Percentiles rank a stretch among this genome's conserved stretches.
Evolutionary conservation across 1,140 invertebrate genomes (phyloP).

Genomic region (Goniozus legneri): DNA sequence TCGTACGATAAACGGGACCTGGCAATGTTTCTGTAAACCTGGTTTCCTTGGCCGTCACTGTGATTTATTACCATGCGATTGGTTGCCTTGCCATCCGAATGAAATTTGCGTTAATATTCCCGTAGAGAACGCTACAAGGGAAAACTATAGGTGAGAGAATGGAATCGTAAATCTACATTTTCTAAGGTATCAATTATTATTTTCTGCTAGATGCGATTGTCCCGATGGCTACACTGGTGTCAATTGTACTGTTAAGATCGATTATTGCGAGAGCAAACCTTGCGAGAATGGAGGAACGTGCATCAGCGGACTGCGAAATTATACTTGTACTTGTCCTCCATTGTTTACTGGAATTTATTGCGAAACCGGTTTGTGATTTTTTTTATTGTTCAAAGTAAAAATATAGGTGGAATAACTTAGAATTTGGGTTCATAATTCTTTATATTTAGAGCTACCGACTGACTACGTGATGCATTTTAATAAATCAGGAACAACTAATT

Average conservation of each 20-base stretch:
- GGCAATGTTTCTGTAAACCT: constrained; percentile 58
- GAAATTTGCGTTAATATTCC: constrained; percentile 55
- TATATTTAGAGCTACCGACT: constrained; percentile 41
- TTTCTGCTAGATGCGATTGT: constrained; percentile 53
- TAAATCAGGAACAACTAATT: constrained; percentile 56
- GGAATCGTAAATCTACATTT: not conserved
- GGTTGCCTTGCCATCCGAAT: constrained; percentile 53
- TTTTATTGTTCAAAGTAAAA: not conserved
- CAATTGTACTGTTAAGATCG: constrained; percentile 45
- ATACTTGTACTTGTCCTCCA: constrained; percentile 43
- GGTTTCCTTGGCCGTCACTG: constrained; percentile 60
- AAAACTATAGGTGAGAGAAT: constrained; percentile 39
- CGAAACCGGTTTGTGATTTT: constrained; percentile 37
- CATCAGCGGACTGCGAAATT: constrained; percentile 37
- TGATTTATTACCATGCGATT: constrained; percentile 58
- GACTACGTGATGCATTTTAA: constrained; percentile 58
- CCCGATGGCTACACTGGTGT: constrained; percentile 53
- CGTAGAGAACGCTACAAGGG: constrained; percentile 34
- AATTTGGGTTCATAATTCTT: constrained; percentile 3
- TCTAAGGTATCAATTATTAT: not conserved
- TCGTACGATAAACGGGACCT: constrained; percentile 50
- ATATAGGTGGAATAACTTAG: too few species aligned
- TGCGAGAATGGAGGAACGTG: constrained; percentile 59
- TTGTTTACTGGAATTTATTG: constrained; percentile 46
- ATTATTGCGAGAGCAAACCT: constrained; percentile 58